Percentiles rank a stretch among this genome's conserved stretches.
phyloP scores from a whole-genome alignment of 1,140 invertebrate genomes.

The Oryzaephilus surinamensis region DNA sequence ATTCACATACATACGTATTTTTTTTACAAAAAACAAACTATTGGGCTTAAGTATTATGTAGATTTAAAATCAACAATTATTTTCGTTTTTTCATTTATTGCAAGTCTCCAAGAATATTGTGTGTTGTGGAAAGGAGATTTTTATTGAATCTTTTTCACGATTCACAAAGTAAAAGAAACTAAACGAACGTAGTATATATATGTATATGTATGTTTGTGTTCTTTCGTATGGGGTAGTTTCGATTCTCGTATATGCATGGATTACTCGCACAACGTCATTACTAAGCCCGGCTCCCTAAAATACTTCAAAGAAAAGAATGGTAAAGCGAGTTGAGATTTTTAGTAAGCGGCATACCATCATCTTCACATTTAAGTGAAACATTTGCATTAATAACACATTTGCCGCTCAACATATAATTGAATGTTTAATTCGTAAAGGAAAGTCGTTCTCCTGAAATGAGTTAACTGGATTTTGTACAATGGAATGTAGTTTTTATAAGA shows the following conservation, averaged over 20 bases:
- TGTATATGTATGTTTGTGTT: constrained; percentile 3
- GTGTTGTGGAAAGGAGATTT: too few relatives aligned
- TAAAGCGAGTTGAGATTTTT: constrained; percentile 1
- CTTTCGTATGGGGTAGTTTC: constrained; percentile 13
- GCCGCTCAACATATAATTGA: constrained; percentile 13
- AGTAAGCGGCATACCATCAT: too few relatives aligned
- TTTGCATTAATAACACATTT: too few relatives aligned
- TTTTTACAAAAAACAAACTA: too few relatives aligned
- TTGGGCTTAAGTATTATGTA: too few relatives aligned
- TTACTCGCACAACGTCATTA: constrained; percentile 18
- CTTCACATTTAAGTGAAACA: neutral
- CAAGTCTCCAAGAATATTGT: too few relatives aligned
- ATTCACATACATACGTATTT: too few relatives aligned
- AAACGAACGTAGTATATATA: neutral
- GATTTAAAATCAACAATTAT: too few relatives aligned
- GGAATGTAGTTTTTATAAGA: constrained; percentile 23
- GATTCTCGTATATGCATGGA: constrained; percentile 16
- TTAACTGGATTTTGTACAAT: constrained; percentile 26
- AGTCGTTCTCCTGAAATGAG: constrained; percentile 21
- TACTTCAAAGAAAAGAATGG: constrained; percentile 18
- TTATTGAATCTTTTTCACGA: constrained; percentile 18
- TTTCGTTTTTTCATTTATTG: too few relatives aligned
- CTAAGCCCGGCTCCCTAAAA: constrained; percentile 13
- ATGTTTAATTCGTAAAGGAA: constrained; percentile 21
- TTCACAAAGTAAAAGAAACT: constrained; percentile 18